phyloP scores from a whole-genome alignment of 2,797 vertebrate genomes.

The Cottoperca gobio region DNA sequence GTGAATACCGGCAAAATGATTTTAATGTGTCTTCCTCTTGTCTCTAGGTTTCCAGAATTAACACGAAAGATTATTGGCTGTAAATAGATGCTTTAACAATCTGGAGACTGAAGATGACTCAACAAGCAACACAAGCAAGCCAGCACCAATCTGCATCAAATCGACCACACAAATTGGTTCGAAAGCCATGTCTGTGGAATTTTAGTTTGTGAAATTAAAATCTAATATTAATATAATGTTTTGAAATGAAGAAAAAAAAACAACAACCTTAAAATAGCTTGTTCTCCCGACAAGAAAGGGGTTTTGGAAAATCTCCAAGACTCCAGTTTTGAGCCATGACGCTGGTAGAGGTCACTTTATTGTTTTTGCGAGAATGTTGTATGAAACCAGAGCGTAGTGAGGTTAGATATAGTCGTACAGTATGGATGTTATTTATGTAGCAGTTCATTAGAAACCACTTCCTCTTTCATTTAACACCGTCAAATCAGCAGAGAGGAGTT shows the following conservation, averaged over 20 bases:
- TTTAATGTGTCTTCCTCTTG: neutral
- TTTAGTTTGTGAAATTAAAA: conserved; percentile 24
- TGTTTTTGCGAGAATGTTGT: conserved; percentile 35
- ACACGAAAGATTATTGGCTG: conserved; percentile 60
- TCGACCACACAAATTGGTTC: conserved; percentile 22
- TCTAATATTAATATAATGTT: conserved; percentile 26
- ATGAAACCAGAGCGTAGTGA: conserved; percentile 40
- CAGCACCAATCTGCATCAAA: conserved; percentile 48
- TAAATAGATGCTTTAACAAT: conserved; percentile 76
- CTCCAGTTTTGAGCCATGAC: conserved; percentile 35
- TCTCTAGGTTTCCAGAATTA: conserved; percentile 54
- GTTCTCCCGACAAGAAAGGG: conserved; percentile 12
- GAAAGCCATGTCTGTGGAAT: conserved; percentile 29
- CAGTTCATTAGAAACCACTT: conserved; percentile 56
- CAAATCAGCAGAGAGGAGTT: conserved; percentile 25
- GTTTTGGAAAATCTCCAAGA: conserved; percentile 22
- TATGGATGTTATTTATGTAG: conserved; percentile 58
- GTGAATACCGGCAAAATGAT: neutral
- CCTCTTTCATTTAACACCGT: conserved; percentile 58
- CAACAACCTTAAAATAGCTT: conserved; percentile 39
- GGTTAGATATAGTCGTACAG: conserved; percentile 40
- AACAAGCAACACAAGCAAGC: conserved; percentile 48
- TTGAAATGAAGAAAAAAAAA: conserved; percentile 52
- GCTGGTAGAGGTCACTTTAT: conserved; percentile 20
- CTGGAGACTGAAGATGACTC: conserved; percentile 54